Evolutionary conservation across 2,888 invertebrate species (phyloP).

Genomic region (Scaptomyza polygonia): DNA sequence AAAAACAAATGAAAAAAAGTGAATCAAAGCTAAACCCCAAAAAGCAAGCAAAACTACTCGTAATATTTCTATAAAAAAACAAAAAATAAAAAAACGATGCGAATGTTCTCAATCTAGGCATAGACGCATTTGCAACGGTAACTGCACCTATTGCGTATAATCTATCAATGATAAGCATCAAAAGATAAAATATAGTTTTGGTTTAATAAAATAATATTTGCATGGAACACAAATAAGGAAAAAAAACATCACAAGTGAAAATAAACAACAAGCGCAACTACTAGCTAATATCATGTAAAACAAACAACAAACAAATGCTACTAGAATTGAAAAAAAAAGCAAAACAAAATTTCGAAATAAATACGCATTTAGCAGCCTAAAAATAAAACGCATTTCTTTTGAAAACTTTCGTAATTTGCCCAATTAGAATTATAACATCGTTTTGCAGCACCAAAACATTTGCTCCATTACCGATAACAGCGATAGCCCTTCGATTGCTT

Average conservation of each 20-base stretch:
- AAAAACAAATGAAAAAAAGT: conserved; percentile 13
- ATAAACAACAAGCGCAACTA: conserved; percentile 63
- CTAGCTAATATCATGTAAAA: conserved; percentile 79
- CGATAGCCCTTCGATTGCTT: conserved; percentile 6
- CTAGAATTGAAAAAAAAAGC: conserved; percentile 80
- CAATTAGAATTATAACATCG: background rate
- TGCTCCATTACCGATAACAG: conserved; percentile 14
- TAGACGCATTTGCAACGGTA: conserved; percentile 66
- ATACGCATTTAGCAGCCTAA: conserved; percentile 81
- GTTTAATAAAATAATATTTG: conserved; percentile 58
- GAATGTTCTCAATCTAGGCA: conserved; percentile 63
- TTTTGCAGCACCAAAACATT: conserved; percentile 20
- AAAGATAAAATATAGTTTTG: conserved; percentile 64
- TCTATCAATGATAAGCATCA: conserved; percentile 72
- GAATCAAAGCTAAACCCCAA: conserved; percentile 25
- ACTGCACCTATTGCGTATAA: conserved; percentile 72
- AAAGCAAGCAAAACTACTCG: conserved; percentile 55
- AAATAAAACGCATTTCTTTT: conserved; percentile 28
- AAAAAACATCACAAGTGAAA: conserved; percentile 34
- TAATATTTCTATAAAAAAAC: conserved; percentile 44
- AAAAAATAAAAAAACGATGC: conserved; percentile 45
- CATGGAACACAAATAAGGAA: conserved; percentile 40
- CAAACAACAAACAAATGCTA: conserved; percentile 79
- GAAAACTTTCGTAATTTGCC: background rate
- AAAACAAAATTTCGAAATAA: conserved; percentile 73